Base-by-base conservation (phyloP, 2,797 vertebrate genomes). In the Sebastes flavidus region DNA sequence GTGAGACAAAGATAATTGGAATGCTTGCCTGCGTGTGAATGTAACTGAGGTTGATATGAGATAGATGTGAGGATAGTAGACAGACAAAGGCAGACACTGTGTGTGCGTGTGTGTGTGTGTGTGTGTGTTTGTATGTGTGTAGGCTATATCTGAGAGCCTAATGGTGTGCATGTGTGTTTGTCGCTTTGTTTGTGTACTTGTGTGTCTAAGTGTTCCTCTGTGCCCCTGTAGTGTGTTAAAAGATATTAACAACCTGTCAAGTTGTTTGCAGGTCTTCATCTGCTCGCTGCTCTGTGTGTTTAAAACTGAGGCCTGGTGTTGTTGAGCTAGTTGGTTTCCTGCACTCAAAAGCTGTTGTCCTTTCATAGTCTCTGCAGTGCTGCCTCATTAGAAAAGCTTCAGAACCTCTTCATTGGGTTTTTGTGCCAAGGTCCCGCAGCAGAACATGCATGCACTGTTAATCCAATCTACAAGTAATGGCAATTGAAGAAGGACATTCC, bases 261-360 rank as follows among this genome's bases (percentile, higher is more conserved):
- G 60, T 67, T 75, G 77, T 86, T 83, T 78, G 30, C 77, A 74
- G 32, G 69, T 75, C 69, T 69, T 83, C 69, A 67, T 77, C 69
- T 32, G 55, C 54, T 65, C 1, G 8, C 58, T 52, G 38, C 52
- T 67, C 4, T 38, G 27, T 42, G 54, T 71, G 42, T 80, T 73
- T 65, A 72, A 74, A 76, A 70, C 73, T 13, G n/a, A 54, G 10
- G 20, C 29, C 27, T 49, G 27, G 24, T 42, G 52, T 25, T 60
- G 49, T 27, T 13, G 9, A 60, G 65, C 65, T 32, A 24, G 49
- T 62, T 61, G 60, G 1, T 78, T 82, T 54, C 77, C 42, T 29
- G 20, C 65, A 61, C 25, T 5, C 55, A 61, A 25, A 78, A 32
- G 56, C 11, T 61, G 8, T 4, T 88, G 74, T 73, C 68, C 46